Base-by-base conservation (phyloP, 2,797 vertebrate species). In the Podarcis siculus region DNA sequence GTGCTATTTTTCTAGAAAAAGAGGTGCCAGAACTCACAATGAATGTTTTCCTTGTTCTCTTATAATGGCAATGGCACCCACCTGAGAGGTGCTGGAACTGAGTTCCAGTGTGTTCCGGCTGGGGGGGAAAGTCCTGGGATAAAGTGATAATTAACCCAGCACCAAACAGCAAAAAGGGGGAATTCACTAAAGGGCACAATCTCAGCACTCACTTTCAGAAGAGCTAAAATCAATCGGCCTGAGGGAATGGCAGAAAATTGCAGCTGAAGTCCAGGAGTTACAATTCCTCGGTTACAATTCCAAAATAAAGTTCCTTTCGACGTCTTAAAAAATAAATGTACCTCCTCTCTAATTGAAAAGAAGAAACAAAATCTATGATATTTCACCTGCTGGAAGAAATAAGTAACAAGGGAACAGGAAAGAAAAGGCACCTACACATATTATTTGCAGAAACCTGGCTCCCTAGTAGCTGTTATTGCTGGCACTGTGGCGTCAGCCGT, bases 341-440 rank as follows among this genome's bases (percentile, higher is more conserved):
- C 32, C 10, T 58, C 89, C 9, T 79, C 55, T 78, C 61, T 37
- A 71, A 39, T 30, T 91, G 37, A 72, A 86, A 39, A 69, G 73
- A 80, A 85, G 8, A 61, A 88, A 78, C 9, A 86, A 82, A 71
- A 79, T 2, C 45, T n/a, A 77, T 49, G 0, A 1, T 87, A 90
- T 91, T 86, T 78, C 67, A 37, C 81, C 82, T 73, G 35, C 39
- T 80, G 77, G 61, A 85, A 80, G 86, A 81, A 86, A 39, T 71
- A 71, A 77, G 77, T 81, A 58, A 87, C 45, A 69, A 80, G 69
- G 35, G 61, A 81, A 69, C 30, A 76, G 71, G 72, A 76, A 85
- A 87, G 80, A 12, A 87, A 87, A 86, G 1, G 4, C 76, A 67
- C 49, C 84, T 83, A 86, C 69, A 21, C 45, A 35, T 78, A 66